Conservation (phyloP, 2,888 invertebrate genomes). For the Aphidius colemani region DNA sequence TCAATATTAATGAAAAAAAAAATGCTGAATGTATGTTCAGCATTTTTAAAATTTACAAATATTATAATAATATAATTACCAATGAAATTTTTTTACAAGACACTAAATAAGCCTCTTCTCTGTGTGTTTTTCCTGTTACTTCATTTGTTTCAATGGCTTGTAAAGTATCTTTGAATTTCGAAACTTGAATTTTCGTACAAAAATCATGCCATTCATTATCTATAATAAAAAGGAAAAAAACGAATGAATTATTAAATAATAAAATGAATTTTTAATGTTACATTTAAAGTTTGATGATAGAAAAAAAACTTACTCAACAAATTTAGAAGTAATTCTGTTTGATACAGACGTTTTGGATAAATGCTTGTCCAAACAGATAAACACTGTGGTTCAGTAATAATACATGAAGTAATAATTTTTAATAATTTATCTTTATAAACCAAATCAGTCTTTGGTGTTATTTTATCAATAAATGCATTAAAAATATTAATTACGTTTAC, state of each 20-base stretch:
- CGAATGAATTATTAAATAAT: not conserved
- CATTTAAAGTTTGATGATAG: not conserved
- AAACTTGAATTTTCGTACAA: slow-evolving; percentile 50
- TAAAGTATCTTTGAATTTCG: slow-evolving; percentile 62
- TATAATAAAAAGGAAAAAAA: slow-evolving; percentile 41
- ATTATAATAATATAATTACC: slow-evolving; percentile 36
- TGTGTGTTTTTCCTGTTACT: slow-evolving; percentile 58
- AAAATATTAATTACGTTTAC: slow-evolving; percentile 62
- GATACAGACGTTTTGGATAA: slow-evolving; percentile 69
- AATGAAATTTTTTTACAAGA: slow-evolving; percentile 41
- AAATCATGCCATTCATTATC: slow-evolving; percentile 59
- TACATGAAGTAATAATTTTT: slow-evolving; percentile 67
- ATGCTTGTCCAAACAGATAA: slow-evolving; percentile 72
- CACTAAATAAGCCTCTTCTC: slow-evolving; percentile 57
- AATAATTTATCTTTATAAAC: slow-evolving; percentile 65
- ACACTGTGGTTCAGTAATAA: slow-evolving; percentile 68
- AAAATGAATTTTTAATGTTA: not conserved
- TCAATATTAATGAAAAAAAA: no score
- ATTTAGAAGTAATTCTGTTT: slow-evolving; percentile 69
- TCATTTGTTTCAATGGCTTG: slow-evolving; percentile 60
- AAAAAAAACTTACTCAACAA: slow-evolving; percentile 51
- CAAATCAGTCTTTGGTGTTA: slow-evolving; percentile 64
- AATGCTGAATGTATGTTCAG: no score
- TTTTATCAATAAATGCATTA: slow-evolving; percentile 70
- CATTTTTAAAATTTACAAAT: not conserved